A percentile compares a stretch with the other conserved stretches of the same genome.
These are phyloP conservation scores for Hermatobates lingyangjiaoensis DNA, from an alignment of 1,140 invertebrate genomes.

Conservation along the genomic window DNA sequence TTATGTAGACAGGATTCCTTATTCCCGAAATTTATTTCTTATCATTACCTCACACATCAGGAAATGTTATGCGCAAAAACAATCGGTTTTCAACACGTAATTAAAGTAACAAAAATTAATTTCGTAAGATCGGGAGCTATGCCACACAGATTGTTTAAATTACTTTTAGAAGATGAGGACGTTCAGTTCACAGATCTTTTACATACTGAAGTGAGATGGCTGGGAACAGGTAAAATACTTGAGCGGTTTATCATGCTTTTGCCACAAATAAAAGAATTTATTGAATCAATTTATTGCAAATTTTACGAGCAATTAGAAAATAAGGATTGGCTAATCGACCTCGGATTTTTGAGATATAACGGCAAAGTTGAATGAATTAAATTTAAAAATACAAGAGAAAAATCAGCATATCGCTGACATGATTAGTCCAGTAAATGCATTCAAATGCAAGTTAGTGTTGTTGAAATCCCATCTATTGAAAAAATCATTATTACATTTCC, in stretches of 20 bases:
- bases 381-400: not conserved
- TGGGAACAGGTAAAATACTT: not conserved
- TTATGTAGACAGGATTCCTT: too few relatives aligned
- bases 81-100: too few relatives aligned
- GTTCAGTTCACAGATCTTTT: not conserved
- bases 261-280: not conserved
- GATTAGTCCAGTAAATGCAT: not conserved
- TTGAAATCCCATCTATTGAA: not conserved
- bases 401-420: not conserved
- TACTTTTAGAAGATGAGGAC: not conserved
- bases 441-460: not conserved
- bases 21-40: too few relatives aligned
- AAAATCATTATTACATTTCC: not conserved
- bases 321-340: not conserved
- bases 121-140: too few relatives aligned
- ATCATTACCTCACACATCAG: too few relatives aligned
- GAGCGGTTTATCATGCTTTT: not conserved
- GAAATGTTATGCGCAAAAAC: too few relatives aligned
- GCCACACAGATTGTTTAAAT: too few relatives aligned
- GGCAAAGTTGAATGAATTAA: not conserved
- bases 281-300: not conserved
- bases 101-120: too few relatives aligned
- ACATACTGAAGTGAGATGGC: not conserved
- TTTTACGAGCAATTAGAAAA: not conserved
- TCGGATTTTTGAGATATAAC: not conserved